Conservation (phyloP, 1,140 invertebrate species). For the Drosophila pectinifera region DNA sequence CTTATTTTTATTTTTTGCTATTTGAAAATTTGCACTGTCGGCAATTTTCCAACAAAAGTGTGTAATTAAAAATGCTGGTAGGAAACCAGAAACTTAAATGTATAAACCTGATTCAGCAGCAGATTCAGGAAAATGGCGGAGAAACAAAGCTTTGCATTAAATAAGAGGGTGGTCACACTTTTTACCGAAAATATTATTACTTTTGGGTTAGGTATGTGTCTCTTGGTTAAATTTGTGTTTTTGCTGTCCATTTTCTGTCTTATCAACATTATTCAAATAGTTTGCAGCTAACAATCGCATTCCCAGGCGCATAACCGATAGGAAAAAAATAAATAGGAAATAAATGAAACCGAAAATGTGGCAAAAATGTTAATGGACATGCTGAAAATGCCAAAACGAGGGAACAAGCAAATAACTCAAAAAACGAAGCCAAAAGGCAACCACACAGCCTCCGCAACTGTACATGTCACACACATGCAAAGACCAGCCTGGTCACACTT, state of each 20-base stretch:
- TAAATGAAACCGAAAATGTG: slow-evolving; percentile 31
- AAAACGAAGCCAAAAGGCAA: slow-evolving; percentile 26
- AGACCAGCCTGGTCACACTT: slow-evolving; percentile 20
- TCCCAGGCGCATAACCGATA: neutral
- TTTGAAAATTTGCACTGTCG: slow-evolving; percentile 27
- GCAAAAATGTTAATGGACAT: slow-evolving; percentile 67
- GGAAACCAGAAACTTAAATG: slow-evolving; percentile 2
- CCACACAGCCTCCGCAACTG: neutral
- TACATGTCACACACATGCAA: slow-evolving; percentile 1
- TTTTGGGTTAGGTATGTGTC: neutral
- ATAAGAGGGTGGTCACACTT: neutral
- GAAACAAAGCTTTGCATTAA: too few species aligned
- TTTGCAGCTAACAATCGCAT: slow-evolving; percentile 35
- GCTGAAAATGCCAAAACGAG: slow-evolving; percentile 69
- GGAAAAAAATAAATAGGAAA: slow-evolving; percentile 21
- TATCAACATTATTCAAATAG: slow-evolving; percentile 37
- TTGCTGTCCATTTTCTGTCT: slow-evolving; percentile 5
- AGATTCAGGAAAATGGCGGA: too few species aligned
- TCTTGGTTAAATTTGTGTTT: neutral
- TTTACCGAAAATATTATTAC: neutral
- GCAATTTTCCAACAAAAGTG: slow-evolving; percentile 8
- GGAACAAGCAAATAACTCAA: slow-evolving; percentile 69
- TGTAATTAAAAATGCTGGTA: neutral
- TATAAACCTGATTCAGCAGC: neutral
- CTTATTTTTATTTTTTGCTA: slow-evolving; percentile 3